These are phyloP conservation scores for Sinella curviseta DNA, from an alignment of 1,140 invertebrate genomes.

Conservation along the genomic window DNA sequence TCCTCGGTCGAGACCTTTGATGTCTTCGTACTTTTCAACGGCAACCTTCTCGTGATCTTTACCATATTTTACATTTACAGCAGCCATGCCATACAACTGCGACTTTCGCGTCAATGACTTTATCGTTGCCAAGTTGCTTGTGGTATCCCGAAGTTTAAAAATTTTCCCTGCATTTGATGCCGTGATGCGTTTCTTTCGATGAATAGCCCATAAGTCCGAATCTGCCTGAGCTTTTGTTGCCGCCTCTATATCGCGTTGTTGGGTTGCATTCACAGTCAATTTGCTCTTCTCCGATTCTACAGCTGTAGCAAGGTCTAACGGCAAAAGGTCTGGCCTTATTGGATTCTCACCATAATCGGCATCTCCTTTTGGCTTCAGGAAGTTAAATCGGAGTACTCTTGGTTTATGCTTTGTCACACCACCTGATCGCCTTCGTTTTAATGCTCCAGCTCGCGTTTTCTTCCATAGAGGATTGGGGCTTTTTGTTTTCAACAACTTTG, in stretches of 20 bases:
- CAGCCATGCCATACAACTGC: background rate
- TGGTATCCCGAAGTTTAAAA: background rate
- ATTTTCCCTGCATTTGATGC: conserved; percentile 27
- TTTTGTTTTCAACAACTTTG: background rate
- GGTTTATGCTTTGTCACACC: too few relatives aligned
- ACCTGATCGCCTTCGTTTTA: background rate
- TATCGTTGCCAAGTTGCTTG: background rate
- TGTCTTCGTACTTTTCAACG: background rate
- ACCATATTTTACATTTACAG: background rate
- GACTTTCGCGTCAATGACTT: background rate
- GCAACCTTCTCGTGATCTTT: conserved; percentile 22
- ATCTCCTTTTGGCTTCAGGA: conserved; percentile 11
- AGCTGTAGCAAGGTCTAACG: background rate
- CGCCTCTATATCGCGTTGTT: background rate
- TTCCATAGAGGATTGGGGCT: background rate
- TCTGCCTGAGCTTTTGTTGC: conserved; percentile 20
- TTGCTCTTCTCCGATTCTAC: background rate
- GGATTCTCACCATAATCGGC: background rate
- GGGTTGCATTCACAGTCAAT: background rate
- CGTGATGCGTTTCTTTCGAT: conserved; percentile 27
- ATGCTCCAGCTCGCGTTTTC: background rate
- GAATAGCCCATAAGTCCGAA: background rate
- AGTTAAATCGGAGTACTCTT: background rate
- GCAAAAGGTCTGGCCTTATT: background rate
- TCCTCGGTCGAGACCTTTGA: background rate